phyloP scores from a whole-genome alignment of 2,113 vertebrate species.

The Cynopterus brachyotis region DNA sequence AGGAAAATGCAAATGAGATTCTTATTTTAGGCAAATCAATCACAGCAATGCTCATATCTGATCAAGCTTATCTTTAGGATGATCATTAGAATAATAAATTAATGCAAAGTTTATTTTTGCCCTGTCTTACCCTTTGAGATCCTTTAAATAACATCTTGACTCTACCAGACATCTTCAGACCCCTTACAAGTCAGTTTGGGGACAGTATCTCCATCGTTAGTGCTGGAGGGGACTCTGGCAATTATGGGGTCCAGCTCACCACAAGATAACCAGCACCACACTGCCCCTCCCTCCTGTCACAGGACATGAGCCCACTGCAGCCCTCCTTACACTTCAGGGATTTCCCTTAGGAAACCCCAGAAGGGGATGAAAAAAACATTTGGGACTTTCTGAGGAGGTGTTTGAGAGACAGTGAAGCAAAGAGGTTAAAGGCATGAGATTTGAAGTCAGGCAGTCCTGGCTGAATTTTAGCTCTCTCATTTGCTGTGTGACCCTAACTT shows the following conservation, averaged over 20 bases:
- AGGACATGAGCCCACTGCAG: not conserved
- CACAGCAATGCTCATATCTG: slow-evolving; percentile 71
- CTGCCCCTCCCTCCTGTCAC: not conserved
- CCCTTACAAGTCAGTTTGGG: not conserved
- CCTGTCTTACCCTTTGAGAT: slow-evolving; percentile 51
- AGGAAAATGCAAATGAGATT: slow-evolving; percentile 80
- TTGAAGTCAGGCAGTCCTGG: not conserved
- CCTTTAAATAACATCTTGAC: slow-evolving; percentile 6
- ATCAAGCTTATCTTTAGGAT: slow-evolving; percentile 73
- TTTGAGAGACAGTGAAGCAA: not conserved
- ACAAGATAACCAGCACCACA: not conserved
- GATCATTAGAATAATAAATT: slow-evolving; percentile 78
- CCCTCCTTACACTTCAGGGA: not conserved
- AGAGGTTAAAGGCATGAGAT: not conserved
- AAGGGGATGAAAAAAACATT: not conserved
- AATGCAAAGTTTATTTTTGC: slow-evolving; percentile 76
- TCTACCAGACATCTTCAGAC: not conserved
- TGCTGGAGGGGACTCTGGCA: not conserved
- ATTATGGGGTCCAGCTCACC: not conserved
- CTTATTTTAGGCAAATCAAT: slow-evolving; percentile 82
- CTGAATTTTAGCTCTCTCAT: not conserved
- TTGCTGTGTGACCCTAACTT: not conserved
- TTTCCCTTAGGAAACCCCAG: not conserved
- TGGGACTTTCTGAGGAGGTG: not conserved
- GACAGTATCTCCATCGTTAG: not conserved